Evolutionary conservation across 2,113 vertebrate species (phyloP).

Genomic region (Pollimyrus isidori): DNA sequence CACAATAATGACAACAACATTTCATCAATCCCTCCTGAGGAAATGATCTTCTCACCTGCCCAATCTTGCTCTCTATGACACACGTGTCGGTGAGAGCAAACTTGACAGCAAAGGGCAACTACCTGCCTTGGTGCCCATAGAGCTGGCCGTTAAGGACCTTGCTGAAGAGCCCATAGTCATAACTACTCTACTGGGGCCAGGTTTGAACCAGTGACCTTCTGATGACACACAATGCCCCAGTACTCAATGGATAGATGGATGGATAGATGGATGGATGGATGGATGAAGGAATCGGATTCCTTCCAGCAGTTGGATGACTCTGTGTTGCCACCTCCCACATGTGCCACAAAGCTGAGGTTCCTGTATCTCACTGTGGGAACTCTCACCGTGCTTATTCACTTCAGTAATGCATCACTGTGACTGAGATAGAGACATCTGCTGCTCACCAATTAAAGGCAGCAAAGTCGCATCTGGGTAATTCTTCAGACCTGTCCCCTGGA

Average conservation of each 20-base stretch:
- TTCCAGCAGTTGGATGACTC: background rate
- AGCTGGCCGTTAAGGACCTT: background rate
- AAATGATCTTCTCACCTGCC: background rate
- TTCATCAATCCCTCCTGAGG: background rate
- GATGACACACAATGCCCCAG: background rate
- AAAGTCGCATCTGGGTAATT: background rate
- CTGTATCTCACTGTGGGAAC: background rate
- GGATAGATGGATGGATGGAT: background rate
- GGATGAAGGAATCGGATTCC: background rate
- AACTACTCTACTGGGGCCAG: background rate
- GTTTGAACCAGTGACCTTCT: background rate
- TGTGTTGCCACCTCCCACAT: background rate
- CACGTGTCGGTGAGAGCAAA: background rate
- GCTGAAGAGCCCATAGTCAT: background rate
- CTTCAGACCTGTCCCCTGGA: background rate
- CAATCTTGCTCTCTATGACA: background rate
- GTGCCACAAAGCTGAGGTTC: background rate
- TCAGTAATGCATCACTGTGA: background rate
- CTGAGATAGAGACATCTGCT: background rate
- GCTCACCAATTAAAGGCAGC: background rate
- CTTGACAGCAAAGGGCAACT: background rate
- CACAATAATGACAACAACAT: background rate
- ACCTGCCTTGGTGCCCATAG: background rate
- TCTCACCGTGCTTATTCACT: background rate
- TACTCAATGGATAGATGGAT: background rate